A percentile compares a stretch with the other conserved stretches of the same genome.
Conservation (phyloP, 2,797 vertebrate species). For the Gymnothorax javanicus region DNA sequence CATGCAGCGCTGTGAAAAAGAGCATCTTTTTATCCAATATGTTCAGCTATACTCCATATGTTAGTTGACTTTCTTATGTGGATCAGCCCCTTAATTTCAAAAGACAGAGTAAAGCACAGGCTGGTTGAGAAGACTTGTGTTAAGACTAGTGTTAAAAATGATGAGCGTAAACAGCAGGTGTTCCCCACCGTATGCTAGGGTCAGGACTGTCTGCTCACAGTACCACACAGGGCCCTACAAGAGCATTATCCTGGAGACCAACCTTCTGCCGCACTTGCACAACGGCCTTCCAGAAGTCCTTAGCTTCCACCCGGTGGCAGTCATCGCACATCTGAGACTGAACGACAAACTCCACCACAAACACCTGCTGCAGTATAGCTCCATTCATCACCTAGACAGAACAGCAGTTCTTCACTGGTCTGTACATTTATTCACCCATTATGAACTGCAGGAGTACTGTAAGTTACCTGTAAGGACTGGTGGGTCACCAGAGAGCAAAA, state of each 20-base stretch:
- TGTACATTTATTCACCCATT: neutral
- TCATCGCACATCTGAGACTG: constrained; percentile 95
- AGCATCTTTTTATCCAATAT: too few species aligned
- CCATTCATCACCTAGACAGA: constrained; percentile 89
- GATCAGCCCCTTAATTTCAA: too few species aligned
- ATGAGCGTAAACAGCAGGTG: too few species aligned
- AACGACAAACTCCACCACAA: constrained; percentile 89
- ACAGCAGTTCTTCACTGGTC: neutral
- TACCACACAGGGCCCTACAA: neutral
- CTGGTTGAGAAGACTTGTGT: too few species aligned
- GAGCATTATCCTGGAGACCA: constrained; percentile 9
- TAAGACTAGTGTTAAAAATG: too few species aligned
- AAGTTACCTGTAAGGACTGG: neutral
- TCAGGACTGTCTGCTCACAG: too few species aligned
- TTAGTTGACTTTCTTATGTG: too few species aligned
- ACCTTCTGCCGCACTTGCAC: constrained; percentile 98
- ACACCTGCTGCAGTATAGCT: constrained; percentile 94
- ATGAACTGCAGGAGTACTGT: neutral
- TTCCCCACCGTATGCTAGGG: too few species aligned
- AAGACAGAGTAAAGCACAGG: too few species aligned
- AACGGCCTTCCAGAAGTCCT: constrained; percentile 98
- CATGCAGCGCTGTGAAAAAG: neutral
- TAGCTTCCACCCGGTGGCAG: constrained; percentile 96
- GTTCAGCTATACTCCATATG: too few species aligned
- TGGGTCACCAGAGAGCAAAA: neutral